phyloP scores from a whole-genome alignment of 2,113 vertebrate species.

The Geococcyx californianus region DNA sequence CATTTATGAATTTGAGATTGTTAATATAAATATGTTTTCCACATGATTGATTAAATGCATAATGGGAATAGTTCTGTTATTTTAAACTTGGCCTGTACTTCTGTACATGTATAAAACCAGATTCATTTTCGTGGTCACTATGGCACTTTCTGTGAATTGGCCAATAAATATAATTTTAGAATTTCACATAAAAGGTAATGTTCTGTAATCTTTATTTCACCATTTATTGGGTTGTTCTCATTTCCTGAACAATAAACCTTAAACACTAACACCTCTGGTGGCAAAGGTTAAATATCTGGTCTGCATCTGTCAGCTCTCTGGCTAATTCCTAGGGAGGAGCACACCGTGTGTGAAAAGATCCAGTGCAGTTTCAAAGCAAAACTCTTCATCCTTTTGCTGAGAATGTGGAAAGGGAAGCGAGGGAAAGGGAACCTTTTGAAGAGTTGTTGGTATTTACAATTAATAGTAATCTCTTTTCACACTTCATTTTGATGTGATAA shows the following conservation, averaged over 20 bases:
- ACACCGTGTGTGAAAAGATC: background rate
- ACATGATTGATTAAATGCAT: slow-evolving; percentile 66
- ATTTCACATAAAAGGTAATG: slow-evolving; percentile 79
- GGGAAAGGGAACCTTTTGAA: background rate
- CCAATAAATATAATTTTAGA: slow-evolving; percentile 96
- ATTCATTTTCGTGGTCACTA: slow-evolving; percentile 85
- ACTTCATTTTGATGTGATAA: background rate
- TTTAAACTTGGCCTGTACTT: slow-evolving; percentile 73
- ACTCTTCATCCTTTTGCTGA: background rate
- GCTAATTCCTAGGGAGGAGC: background rate
- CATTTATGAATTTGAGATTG: slow-evolving; percentile 61
- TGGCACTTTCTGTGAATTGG: slow-evolving; percentile 91
- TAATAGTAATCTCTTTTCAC: background rate
- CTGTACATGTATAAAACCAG: slow-evolving; percentile 71
- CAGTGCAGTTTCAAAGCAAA: background rate
- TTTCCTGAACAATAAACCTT: background rate
- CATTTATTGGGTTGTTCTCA: background rate
- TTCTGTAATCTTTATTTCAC: slow-evolving; percentile 48
- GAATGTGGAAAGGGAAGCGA: background rate
- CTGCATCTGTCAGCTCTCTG: background rate
- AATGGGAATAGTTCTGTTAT: slow-evolving; percentile 67
- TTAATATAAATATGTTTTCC: slow-evolving; percentile 59
- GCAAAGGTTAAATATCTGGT: background rate
- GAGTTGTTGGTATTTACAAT: background rate
- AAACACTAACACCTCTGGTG: background rate